Evolutionary conservation across 2,888 invertebrate species (phyloP).

Genomic region (Panorpa germanica): DNA sequence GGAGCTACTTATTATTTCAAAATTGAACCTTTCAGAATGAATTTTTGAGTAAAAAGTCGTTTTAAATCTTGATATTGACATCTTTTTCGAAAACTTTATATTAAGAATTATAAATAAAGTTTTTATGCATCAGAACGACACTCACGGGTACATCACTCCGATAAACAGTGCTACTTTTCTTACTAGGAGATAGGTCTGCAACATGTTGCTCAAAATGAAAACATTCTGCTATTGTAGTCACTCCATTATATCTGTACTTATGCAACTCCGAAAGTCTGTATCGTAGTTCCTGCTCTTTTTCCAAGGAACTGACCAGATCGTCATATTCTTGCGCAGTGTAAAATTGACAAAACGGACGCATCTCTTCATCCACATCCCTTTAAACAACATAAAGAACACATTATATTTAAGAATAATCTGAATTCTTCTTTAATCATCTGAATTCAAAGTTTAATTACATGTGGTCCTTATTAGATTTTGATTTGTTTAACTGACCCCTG

Average conservation of each 20-base stretch:
- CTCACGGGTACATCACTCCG: neutral
- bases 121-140: neutral
- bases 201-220: constrained; percentile 73
- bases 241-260: constrained; percentile 70
- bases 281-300: constrained; percentile 70
- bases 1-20: too few relatives aligned
- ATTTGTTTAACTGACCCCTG: constrained; percentile 30
- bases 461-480: constrained; percentile 14
- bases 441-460: too few relatives aligned
- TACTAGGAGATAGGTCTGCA: constrained; percentile 34
- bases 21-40: too few relatives aligned
- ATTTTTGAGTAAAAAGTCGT: too few relatives aligned
- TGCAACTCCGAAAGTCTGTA: constrained; percentile 64
- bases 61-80: too few relatives aligned
- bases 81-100: too few relatives aligned
- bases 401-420: neutral
- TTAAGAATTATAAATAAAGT: constrained; percentile 1
- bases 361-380: constrained; percentile 34
- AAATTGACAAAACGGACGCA: constrained; percentile 76
- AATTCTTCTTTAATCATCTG: neutral
- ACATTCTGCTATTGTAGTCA: constrained; percentile 68
- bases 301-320: constrained; percentile 54
- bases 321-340: constrained; percentile 73
- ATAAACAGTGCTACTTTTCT: constrained; percentile 19
- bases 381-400: neutral